Conservation (phyloP, 2,113 vertebrate genomes). For the Chlorodrepanis virens region DNA sequence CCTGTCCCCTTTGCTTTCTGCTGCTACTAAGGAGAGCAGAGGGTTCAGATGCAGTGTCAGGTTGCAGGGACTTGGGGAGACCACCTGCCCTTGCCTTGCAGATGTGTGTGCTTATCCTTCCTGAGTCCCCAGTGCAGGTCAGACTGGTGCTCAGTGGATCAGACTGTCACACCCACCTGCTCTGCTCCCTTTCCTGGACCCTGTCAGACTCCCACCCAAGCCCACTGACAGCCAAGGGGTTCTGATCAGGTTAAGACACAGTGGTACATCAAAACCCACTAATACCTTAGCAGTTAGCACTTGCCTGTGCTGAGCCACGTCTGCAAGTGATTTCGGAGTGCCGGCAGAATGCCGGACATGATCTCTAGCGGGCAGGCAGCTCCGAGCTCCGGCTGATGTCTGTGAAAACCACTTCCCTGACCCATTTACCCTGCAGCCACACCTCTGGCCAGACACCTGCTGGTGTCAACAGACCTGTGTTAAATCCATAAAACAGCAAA, state of each 20-base stretch:
- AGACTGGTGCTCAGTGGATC: not conserved
- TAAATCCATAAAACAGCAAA: not conserved
- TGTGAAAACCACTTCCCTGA: not conserved
- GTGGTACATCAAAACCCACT: not conserved
- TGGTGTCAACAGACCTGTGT: not conserved
- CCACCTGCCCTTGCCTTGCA: not conserved
- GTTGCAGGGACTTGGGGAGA: rapidly evolving
- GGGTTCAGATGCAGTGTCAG: not conserved
- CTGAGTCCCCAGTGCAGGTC: not conserved
- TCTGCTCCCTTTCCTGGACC: not conserved
- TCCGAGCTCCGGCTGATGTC: not conserved
- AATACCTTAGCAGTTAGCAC: not conserved
- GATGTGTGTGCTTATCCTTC: not conserved
- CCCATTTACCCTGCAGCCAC: not conserved
- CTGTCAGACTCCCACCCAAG: not conserved
- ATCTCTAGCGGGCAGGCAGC: not conserved
- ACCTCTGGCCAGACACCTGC: not conserved
- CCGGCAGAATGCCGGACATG: rapidly evolving
- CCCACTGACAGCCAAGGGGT: not conserved
- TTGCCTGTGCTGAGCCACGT: not conserved
- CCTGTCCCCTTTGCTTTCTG: not conserved
- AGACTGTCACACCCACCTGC: not conserved
- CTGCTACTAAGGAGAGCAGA: not conserved
- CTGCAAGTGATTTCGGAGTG: not conserved
- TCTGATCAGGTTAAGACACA: not conserved